Conservation (phyloP, 2,888 invertebrate genomes). For the Psylliodes chrysocephalus region DNA sequence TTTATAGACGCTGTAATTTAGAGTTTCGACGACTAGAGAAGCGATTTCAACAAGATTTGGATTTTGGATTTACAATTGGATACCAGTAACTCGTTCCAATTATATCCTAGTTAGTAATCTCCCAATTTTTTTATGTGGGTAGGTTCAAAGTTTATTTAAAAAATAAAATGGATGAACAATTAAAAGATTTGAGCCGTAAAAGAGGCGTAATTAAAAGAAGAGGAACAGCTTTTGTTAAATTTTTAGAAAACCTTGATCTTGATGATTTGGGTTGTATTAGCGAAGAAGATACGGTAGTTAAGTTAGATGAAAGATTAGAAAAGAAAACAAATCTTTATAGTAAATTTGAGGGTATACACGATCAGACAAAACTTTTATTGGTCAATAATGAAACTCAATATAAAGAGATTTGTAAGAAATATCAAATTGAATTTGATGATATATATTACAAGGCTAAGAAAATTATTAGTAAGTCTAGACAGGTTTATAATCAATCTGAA, state of each 20-base stretch:
- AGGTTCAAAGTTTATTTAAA: too few relatives aligned
- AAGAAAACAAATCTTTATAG: neutral
- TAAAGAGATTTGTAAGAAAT: neutral
- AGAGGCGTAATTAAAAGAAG: neutral
- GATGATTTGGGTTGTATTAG: neutral
- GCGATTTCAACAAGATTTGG: neutral
- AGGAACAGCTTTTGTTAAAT: constrained; percentile 12
- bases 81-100: constrained; percentile 4
- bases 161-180: neutral
- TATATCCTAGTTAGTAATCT: neutral
- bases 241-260: neutral
- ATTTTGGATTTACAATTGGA: neutral
- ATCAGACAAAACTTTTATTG: neutral
- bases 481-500: neutral
- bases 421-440: too few relatives aligned
- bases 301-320: neutral
- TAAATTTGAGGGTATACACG: neutral
- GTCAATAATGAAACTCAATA: neutral
- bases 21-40: neutral
- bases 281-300: neutral
- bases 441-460: neutral
- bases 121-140: neutral
- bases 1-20: too few relatives aligned
- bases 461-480: neutral
- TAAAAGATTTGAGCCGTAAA: neutral